phyloP scores from a whole-genome alignment of 2,888 invertebrate genomes.

The Synanthedon andrenaeformis region DNA sequence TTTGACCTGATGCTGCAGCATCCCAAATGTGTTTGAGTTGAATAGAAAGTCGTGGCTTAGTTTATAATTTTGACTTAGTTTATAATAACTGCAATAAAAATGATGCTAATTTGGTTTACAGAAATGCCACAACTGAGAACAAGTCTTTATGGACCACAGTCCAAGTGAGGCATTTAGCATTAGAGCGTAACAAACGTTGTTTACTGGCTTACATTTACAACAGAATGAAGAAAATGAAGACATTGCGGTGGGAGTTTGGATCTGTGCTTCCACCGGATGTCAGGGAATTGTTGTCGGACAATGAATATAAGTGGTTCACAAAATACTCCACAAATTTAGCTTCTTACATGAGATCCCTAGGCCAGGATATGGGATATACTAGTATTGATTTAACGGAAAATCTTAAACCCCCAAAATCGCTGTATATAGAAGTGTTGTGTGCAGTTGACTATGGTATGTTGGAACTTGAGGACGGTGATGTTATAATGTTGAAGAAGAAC shows the following conservation, averaged over 20 bases:
- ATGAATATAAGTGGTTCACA: conserved; percentile 90
- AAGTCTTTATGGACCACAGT: conserved; percentile 79
- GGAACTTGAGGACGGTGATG: conserved; percentile 94
- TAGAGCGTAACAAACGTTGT: conserved; percentile 92
- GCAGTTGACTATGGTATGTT: conserved; percentile 92
- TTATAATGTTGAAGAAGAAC: conserved; percentile 88
- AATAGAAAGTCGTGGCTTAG: no score
- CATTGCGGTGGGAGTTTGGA: conserved; percentile 96
- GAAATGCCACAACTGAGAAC: conserved; percentile 68
- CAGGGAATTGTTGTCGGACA: conserved; percentile 80
- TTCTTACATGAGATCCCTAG: conserved; percentile 90
- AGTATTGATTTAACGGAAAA: conserved; percentile 90
- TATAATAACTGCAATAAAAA: background rate
- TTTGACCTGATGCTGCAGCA: no score
- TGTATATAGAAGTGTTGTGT: conserved; percentile 93
- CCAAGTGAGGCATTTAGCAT: conserved; percentile 84
- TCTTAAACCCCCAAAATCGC: conserved; percentile 89
- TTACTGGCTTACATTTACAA: conserved; percentile 86
- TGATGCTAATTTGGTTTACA: conserved; percentile 18
- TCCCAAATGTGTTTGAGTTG: no score
- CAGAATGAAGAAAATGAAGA: conserved; percentile 82
- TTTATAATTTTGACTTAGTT: background rate
- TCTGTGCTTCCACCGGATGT: conserved; percentile 90
- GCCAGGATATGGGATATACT: conserved; percentile 76
- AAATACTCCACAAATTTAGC: conserved; percentile 89